A percentile compares a stretch with the other conserved stretches of the same genome.
Evolutionary conservation across 2,888 invertebrate genomes (phyloP).

Genomic region (Idaea dimidiata): DNA sequence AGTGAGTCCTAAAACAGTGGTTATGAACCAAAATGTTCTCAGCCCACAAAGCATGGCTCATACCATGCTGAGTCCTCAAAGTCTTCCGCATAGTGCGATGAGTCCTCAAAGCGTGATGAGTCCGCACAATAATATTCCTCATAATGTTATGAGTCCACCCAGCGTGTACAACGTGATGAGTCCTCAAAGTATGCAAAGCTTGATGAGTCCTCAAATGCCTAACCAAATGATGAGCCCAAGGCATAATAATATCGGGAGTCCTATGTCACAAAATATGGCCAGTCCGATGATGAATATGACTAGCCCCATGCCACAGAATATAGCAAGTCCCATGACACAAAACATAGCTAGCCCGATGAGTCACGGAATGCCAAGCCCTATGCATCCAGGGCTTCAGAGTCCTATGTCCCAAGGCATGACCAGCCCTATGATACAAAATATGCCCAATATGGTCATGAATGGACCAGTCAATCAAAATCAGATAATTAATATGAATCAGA

Average conservation of each 20-base stretch:
- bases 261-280: constrained; percentile 60
- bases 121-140: constrained; percentile 57
- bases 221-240: constrained; percentile 75
- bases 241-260: constrained; percentile 60
- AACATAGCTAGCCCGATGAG: constrained; percentile 65
- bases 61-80: constrained; percentile 73
- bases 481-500: constrained; percentile 52
- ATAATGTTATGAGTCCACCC: constrained; percentile 63
- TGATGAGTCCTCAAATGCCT: constrained; percentile 74
- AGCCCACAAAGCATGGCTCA: constrained; percentile 70
- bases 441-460: constrained; percentile 64
- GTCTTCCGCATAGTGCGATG: constrained; percentile 65
- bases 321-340: constrained; percentile 56
- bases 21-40: constrained; percentile 66
- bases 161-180: constrained; percentile 61
- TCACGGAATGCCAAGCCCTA: constrained; percentile 71
- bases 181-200: constrained; percentile 61
- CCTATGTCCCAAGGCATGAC: constrained; percentile 68
- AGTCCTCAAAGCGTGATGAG: constrained; percentile 75
- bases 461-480: constrained; percentile 57
- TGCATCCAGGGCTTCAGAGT: constrained; percentile 69
- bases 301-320: constrained; percentile 67
- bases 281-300: constrained; percentile 57
- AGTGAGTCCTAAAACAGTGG: constrained; percentile 63
- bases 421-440: constrained; percentile 70